Evolutionary conservation across 2,888 invertebrate genomes (phyloP).

Genomic region (Lordiphosa fenestrarum): DNA sequence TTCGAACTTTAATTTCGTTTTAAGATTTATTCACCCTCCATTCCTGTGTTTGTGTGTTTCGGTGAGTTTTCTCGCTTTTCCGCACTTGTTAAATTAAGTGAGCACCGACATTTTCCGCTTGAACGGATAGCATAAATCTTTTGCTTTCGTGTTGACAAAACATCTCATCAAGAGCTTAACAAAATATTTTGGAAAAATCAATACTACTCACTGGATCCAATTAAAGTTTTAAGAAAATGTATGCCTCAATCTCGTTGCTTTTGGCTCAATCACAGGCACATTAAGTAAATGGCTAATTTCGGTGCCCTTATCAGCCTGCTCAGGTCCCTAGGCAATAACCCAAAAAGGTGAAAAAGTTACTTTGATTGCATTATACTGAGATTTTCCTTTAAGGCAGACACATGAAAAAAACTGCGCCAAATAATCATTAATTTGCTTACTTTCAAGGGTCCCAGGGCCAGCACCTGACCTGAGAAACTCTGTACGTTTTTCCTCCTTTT

Average conservation of each 20-base stretch:
- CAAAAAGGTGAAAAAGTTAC: constrained; percentile 49
- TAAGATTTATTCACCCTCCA: neutral
- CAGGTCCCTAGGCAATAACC: constrained; percentile 47
- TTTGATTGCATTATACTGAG: constrained; percentile 67
- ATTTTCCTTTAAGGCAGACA: constrained; percentile 37
- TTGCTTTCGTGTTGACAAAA: constrained; percentile 14
- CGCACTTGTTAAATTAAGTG: constrained; percentile 47
- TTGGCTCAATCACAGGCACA: constrained; percentile 59
- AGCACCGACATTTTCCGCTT: constrained; percentile 46
- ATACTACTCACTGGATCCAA: constrained; percentile 7
- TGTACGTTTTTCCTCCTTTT: constrained; percentile 36
- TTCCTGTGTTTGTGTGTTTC: constrained; percentile 17
- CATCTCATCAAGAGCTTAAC: constrained; percentile 38
- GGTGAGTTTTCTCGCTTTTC: constrained; percentile 30
- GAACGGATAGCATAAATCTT: constrained; percentile 61
- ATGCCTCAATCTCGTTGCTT: constrained; percentile 24
- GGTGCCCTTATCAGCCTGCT: constrained; percentile 27
- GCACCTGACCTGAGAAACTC: constrained; percentile 42
- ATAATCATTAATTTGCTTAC: constrained; percentile 68
- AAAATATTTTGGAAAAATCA: constrained; percentile 22
- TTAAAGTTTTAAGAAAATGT: constrained; percentile 3
- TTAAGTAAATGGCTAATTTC: constrained; percentile 63
- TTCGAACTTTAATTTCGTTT: constrained; percentile 12
- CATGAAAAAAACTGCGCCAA: constrained; percentile 29
- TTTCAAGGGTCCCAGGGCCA: constrained; percentile 25